Evolutionary conservation across 2,797 vertebrate genomes (phyloP), one percentile per base, ranked within the genome.

Genomic region (Garrulus glandarius): DNA sequence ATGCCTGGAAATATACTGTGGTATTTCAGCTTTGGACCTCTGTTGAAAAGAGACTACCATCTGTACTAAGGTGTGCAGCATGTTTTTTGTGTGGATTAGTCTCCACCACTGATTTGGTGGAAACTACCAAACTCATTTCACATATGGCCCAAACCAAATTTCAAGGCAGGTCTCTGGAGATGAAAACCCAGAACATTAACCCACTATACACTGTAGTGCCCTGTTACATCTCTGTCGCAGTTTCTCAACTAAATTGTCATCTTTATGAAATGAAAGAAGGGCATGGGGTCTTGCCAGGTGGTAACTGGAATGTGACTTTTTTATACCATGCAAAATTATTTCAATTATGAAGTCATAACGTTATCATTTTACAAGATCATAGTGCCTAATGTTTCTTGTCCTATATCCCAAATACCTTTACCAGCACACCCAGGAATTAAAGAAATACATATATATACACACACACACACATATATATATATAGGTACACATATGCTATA

Each of bases 301-400:
- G 92, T 85, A 96, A 95, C 85, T 76, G 63, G 72, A 56, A 92
- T 89, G 75, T 22, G 34, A 81, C 81, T 90, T 68, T 88, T 95
- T 96, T 97, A 91, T 84, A 29, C n/a, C 81, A 18, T 69, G 44
- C n/a, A 96, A 96, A 95, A 96, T 93, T 47, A 92, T 96, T 96
- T 95, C 88, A 92, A 32, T 95, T 94, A 88, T 61, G 74, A 93
- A 96, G 39, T 89, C 55, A 95, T 95, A 95, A 92, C 64, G 11
- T 92, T 95, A 92, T 89, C 43, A 60, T 95, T 95, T 94, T 87
- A 72, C 43, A 92, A 85, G 77, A 84, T 60, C 71, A 61, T 34
- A 55, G 75, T 49, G 55, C 49, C 22, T 93, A 92, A 92, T 50
- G 5, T 70, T 81, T 93, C 52, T 64, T 65, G 17, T 27, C 10